These are phyloP conservation scores for Phalacrocorax aristotelis DNA, from an alignment of 2,113 vertebrate species.

Conservation along the genomic window DNA sequence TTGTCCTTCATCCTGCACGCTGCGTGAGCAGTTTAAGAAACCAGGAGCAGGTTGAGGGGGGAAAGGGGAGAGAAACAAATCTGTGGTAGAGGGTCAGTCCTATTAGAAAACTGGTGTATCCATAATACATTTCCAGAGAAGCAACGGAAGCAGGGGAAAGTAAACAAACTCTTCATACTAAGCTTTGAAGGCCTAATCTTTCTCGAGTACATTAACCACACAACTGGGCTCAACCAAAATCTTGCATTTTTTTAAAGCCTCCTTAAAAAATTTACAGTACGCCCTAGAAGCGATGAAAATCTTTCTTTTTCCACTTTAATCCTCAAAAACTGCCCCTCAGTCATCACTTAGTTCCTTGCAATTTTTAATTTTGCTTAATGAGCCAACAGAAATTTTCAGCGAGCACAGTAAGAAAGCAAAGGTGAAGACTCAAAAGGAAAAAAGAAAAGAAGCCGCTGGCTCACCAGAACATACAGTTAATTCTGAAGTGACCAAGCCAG, in stretches of 20 bases:
- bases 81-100: neutral
- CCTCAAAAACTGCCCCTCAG: neutral
- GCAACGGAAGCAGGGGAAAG: neutral
- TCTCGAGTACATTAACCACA: neutral
- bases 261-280: constrained; percentile 39
- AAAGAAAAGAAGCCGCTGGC: neutral
- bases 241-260: constrained; percentile 16
- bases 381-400: neutral
- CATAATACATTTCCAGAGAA: neutral
- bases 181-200: constrained; percentile 50
- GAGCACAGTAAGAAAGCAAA: neutral
- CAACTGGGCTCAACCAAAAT: constrained; percentile 15
- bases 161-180: constrained; percentile 12
- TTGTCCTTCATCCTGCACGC: accelerated
- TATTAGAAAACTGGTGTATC: neutral
- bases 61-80: neutral
- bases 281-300: constrained; percentile 36
- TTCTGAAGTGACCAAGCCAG: constrained; percentile 18
- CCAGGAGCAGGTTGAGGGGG: neutral
- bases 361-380: neutral
- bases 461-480: neutral
- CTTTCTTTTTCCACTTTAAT: neutral
- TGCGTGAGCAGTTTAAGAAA: neutral
- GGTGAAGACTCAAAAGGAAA: neutral
- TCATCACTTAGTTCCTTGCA: neutral